A percentile compares a stretch with the other conserved stretches of the same genome.
These are phyloP conservation scores for mouse (Mus musculus) DNA, from an alignment of 2,113 vertebrate species.

Conservation along the genomic window GRCm39 chr15:99547001-99547500, in stretches of 20 bases:
- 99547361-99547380: neutral
- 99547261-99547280: neutral
- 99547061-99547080: conserved; percentile 61
- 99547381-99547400: conserved; percentile 10
- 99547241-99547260: conserved; percentile 43
- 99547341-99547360: conserved; percentile 9
- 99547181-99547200: neutral
- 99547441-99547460: neutral
- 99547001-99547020: conserved; percentile 35
- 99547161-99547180: neutral
- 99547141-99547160: neutral
- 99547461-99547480: conserved; percentile 44
- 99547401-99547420: conserved; percentile 34
- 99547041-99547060: conserved; percentile 53
- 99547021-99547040: conserved; percentile 42
- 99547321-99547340: conserved; percentile 35
- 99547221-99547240: conserved; percentile 37
- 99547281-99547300: neutral
- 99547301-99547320: conserved; percentile 10
- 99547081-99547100: conserved; percentile 61
- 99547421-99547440: conserved; percentile 52
- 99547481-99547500: neutral
- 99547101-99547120: conserved; percentile 29
- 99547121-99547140: conserved; percentile 44
- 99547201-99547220: conserved; percentile 33